Evolutionary conservation across 2,888 invertebrate genomes (phyloP).

Genomic region (Philereme vetulata): DNA sequence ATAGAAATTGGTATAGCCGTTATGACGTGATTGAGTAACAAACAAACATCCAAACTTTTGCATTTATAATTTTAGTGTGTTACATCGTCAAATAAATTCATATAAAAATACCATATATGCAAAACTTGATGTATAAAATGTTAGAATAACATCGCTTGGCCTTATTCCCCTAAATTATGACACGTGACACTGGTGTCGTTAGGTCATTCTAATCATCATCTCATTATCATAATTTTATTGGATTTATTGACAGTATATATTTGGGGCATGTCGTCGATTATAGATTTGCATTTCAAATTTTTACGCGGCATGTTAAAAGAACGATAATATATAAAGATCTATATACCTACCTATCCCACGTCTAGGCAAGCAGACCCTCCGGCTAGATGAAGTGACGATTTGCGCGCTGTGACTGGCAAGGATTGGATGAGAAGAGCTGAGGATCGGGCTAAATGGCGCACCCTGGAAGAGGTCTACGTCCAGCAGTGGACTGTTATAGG

Average conservation of each 20-base stretch:
- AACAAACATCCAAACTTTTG: too few species aligned
- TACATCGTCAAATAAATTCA: constrained; percentile 23
- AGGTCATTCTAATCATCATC: constrained; percentile 34
- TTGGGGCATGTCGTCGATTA: constrained; percentile 30
- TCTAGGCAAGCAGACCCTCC: too few species aligned
- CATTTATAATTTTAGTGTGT: too few species aligned
- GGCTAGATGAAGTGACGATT: too few species aligned
- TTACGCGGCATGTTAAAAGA: constrained; percentile 16
- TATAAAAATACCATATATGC: constrained; percentile 23
- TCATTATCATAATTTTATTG: constrained; percentile 34
- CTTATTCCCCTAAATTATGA: constrained; percentile 35
- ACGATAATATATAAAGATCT: constrained; percentile 3
- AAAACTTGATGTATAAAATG: constrained; percentile 32
- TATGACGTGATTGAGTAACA: too few species aligned
- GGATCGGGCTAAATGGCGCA: too few species aligned
- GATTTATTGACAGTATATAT: constrained; percentile 36
- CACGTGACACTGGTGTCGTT: constrained; percentile 34
- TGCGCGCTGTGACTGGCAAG: too few species aligned
- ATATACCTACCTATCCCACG: too few species aligned
- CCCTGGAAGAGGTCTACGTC: too few species aligned
- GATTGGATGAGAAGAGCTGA: too few species aligned
- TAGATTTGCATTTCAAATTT: constrained; percentile 29
- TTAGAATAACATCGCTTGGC: constrained; percentile 22
- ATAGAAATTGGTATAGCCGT: too few species aligned
- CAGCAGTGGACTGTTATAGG: too few species aligned